Evolutionary conservation across 2,888 invertebrate species (phyloP).

Genomic region (Nysson spinosus): DNA sequence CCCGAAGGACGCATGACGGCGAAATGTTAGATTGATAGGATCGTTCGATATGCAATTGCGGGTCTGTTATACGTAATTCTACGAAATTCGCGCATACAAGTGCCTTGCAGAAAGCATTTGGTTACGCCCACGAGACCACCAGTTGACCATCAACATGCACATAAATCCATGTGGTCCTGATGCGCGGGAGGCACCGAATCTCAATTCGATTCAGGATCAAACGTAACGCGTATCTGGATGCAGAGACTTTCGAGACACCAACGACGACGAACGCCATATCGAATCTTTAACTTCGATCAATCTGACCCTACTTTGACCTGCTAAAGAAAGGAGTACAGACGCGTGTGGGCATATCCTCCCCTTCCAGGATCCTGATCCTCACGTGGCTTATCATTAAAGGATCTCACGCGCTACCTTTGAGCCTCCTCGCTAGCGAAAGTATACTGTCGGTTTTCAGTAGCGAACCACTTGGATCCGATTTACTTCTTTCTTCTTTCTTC

Average conservation of each 20-base stretch:
- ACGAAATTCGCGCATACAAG: neutral
- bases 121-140: slow-evolving; percentile 15
- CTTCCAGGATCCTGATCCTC: slow-evolving; percentile 35
- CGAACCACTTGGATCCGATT: too few relatives aligned
- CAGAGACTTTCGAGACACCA: too few relatives aligned
- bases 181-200: slow-evolving; percentile 47
- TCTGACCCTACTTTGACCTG: slow-evolving; percentile 53
- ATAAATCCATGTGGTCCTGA: slow-evolving; percentile 50
- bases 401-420: too few relatives aligned
- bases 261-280: too few relatives aligned
- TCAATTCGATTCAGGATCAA: slow-evolving; percentile 29
- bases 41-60: slow-evolving; percentile 22
- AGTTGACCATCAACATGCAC: slow-evolving; percentile 47
- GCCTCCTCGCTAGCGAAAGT: too few relatives aligned
- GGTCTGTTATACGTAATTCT: too few relatives aligned
- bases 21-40: too few relatives aligned
- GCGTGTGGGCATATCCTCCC: slow-evolving; percentile 24
- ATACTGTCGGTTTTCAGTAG: too few relatives aligned
- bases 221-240: neutral
- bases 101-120: too few relatives aligned
- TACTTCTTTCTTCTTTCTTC: too few relatives aligned
- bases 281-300: slow-evolving; percentile 41
- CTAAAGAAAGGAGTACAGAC: slow-evolving; percentile 36
- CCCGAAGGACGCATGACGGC: too few relatives aligned
- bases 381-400: slow-evolving; percentile 37